Evolutionary conservation across 2,113 vertebrate species (phyloP).

Genomic region (Trachemys scripta): DNA sequence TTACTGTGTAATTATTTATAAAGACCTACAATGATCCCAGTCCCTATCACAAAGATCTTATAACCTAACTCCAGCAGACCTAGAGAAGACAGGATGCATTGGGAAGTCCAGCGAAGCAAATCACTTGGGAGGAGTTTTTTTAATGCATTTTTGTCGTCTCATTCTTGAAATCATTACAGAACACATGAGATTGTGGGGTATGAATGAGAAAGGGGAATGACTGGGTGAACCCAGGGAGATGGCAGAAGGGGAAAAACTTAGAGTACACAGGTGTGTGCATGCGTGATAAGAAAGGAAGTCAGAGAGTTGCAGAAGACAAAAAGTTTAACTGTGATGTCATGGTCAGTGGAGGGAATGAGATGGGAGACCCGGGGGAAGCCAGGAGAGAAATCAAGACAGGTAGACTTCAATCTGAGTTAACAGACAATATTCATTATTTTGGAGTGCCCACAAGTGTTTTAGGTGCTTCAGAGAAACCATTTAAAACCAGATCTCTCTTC

Average conservation of each 20-base stretch:
- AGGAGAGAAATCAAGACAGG: not conserved
- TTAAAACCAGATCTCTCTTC: not conserved
- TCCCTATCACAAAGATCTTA: not conserved
- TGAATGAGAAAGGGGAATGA: not conserved
- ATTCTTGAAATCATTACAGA: not conserved
- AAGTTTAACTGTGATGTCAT: not conserved
- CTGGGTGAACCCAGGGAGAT: not conserved
- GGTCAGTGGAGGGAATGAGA: not conserved
- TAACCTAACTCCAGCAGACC: not conserved
- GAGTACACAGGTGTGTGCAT: not conserved
- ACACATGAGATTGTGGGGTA: not conserved
- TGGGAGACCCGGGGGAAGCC: not conserved
- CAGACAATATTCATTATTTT: not conserved
- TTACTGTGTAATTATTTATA: not conserved
- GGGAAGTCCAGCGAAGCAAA: not conserved
- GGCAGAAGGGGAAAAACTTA: not conserved
- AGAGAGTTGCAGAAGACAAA: not conserved
- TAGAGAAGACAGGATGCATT: not conserved
- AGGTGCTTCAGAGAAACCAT: not conserved
- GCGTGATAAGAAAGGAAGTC: not conserved
- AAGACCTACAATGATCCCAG: not conserved
- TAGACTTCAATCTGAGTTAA: not conserved
- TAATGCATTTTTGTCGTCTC: not conserved
- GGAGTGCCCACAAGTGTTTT: not conserved
- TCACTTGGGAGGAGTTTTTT: not conserved